A percentile compares a stretch with the other conserved stretches of the same genome.
Conservation (phyloP, 1,140 invertebrate genomes). For the Ditylenchus dipsaci region DNA sequence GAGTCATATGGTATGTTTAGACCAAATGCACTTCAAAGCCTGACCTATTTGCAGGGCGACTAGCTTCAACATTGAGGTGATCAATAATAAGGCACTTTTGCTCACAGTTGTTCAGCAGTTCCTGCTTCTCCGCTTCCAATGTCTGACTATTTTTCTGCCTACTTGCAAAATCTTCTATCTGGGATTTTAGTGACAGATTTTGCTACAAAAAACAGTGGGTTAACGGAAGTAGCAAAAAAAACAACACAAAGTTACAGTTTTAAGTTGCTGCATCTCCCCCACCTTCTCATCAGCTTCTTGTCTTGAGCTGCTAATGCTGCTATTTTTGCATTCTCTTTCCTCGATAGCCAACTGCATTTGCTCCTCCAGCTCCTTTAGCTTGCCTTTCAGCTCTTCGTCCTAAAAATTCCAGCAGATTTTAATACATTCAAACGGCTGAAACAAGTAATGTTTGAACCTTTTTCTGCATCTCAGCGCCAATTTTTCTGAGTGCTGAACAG, state of each 20-base stretch:
- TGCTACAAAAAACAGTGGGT: background rate
- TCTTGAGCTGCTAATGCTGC: conserved; percentile 26
- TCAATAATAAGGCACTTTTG: background rate
- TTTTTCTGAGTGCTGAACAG: conserved; percentile 19
- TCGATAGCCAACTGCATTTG: conserved; percentile 36
- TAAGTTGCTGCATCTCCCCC: conserved; percentile 8
- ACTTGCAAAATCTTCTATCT: background rate
- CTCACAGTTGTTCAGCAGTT: background rate
- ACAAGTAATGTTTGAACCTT: conserved; percentile 2
- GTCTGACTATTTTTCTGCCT: background rate
- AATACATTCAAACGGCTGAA: conserved; percentile 10
- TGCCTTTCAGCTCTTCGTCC: conserved; percentile 31
- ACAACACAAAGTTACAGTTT: background rate
- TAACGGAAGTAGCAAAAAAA: background rate
- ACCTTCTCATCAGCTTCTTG: conserved; percentile 17
- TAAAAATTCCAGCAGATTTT: conserved; percentile 13
- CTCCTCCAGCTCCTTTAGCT: conserved; percentile 26
- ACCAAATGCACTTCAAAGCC: too few species aligned
- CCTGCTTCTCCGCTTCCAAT: background rate
- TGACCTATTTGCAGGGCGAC: too few species aligned
- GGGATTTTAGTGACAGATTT: background rate
- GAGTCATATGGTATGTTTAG: too few species aligned
- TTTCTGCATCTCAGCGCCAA: conserved; percentile 23
- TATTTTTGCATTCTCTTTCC: conserved; percentile 30
- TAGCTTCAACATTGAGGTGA: too few species aligned